A percentile compares a stretch with the other conserved stretches of the same genome.
These are phyloP conservation scores for Ovis canadensis DNA, from an alignment of 2,113 vertebrate species.

Conservation along the genomic window DNA sequence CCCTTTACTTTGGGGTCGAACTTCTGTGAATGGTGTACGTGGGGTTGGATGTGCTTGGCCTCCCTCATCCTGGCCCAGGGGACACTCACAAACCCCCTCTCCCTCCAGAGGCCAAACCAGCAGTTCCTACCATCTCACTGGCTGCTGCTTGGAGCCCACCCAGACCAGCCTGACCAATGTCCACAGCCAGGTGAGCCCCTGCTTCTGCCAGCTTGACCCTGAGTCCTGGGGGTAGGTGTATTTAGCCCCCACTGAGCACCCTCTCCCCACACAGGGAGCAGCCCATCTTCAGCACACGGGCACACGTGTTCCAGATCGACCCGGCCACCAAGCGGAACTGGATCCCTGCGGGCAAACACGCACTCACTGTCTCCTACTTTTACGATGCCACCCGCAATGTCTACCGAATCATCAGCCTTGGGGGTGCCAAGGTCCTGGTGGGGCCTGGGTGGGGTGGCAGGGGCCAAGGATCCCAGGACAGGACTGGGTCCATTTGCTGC, in stretches of 20 bases:
- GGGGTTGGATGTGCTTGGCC: not conserved
- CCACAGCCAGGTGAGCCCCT: slow-evolving; percentile 66
- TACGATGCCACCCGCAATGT: slow-evolving; percentile 92
- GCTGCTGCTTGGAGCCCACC: not conserved
- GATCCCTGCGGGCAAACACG: slow-evolving; percentile 97
- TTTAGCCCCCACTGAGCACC: fast-evolving
- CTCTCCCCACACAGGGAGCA: slow-evolving; percentile 88
- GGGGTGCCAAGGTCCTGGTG: slow-evolving; percentile 90
- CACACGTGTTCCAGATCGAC: slow-evolving; percentile 98
- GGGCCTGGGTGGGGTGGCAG: not conserved
- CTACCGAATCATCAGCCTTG: slow-evolving; percentile 98
- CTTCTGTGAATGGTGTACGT: not conserved
- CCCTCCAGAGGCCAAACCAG: not conserved
- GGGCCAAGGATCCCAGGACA: not conserved
- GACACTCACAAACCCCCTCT: not conserved
- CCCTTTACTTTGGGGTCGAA: not conserved
- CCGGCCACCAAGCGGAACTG: slow-evolving; percentile 95
- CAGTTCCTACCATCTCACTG: not conserved
- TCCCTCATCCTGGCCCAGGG: not conserved
- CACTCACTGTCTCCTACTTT: slow-evolving; percentile 95
- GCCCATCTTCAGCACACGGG: slow-evolving; percentile 95
- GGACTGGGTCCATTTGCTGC: not conserved
- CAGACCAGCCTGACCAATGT: slow-evolving; percentile 68
- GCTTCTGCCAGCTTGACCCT: too few relatives aligned
- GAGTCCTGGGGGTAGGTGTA: not conserved